phyloP scores from a whole-genome alignment of 1,140 invertebrate genomes.

The Phocides pigmalion region DNA sequence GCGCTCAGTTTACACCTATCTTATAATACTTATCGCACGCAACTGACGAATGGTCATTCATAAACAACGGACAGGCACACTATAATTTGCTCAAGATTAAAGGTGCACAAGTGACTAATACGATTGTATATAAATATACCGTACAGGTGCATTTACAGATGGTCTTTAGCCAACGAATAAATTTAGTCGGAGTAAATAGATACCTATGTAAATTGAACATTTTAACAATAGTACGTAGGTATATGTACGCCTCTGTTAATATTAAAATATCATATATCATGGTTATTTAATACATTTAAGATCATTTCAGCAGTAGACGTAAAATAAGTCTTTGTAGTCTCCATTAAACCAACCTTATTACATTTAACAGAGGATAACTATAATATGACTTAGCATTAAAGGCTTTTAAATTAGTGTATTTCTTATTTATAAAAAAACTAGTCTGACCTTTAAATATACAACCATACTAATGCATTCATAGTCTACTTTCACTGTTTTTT shows the following conservation, averaged over 20 bases:
- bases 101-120: slow-evolving; percentile 29
- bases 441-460: not conserved
- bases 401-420: not conserved
- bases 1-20: slow-evolving; percentile 40
- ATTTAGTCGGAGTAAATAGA: slow-evolving; percentile 11
- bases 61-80: slow-evolving; percentile 52
- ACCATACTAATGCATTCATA: not conserved
- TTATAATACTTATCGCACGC: slow-evolving; percentile 34
- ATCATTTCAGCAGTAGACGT: too few relatives aligned
- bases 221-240: not conserved
- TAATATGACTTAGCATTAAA: too few relatives aligned
- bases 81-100: slow-evolving; percentile 37
- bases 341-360: too few relatives aligned
- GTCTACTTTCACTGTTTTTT: slow-evolving; percentile 17
- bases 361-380: too few relatives aligned
- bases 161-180: slow-evolving; percentile 27
- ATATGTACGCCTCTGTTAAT: too few relatives aligned
- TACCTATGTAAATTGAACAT: not conserved
- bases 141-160: slow-evolving; percentile 30
- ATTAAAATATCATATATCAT: too few relatives aligned
- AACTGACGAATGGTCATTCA: slow-evolving; percentile 67
- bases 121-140: slow-evolving; percentile 26
- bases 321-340: too few relatives aligned
- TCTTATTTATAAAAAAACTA: not conserved
- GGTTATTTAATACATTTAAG: too few relatives aligned